These are phyloP conservation scores for Rhodophaea formosa DNA, from an alignment of 2,888 invertebrate genomes.

Conservation along the genomic window DNA sequence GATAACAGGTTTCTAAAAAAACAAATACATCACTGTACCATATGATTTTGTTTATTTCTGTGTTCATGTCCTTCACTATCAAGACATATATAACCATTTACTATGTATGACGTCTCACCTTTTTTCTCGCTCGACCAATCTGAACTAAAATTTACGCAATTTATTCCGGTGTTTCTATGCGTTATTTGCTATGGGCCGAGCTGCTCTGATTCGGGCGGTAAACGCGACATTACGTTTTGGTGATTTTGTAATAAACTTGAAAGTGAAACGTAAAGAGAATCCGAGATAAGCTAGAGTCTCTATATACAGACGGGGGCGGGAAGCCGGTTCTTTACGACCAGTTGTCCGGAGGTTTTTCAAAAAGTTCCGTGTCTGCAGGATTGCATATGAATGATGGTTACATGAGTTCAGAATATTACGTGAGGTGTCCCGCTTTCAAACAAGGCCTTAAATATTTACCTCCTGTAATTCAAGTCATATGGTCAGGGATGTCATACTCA, in stretches of 20 bases:
- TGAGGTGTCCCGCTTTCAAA: too few relatives aligned
- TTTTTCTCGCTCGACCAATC: slow-evolving; percentile 1
- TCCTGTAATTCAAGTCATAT: too few relatives aligned
- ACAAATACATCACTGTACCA: too few relatives aligned
- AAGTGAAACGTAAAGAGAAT: slow-evolving; percentile 4
- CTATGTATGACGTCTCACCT: too few relatives aligned
- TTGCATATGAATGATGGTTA: not conserved
- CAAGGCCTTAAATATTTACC: too few relatives aligned
- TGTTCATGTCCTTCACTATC: too few relatives aligned
- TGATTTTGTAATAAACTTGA: slow-evolving; percentile 17
- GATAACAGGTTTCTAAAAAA: too few relatives aligned
- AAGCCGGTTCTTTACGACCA: not conserved
- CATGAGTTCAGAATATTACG: too few relatives aligned
- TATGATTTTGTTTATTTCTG: too few relatives aligned
- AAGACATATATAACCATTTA: too few relatives aligned
- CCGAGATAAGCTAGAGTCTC: not conserved
- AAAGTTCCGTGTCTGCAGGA: not conserved
- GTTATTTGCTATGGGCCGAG: slow-evolving; percentile 20
- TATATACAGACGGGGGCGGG: not conserved
- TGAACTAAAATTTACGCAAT: slow-evolving; percentile 21
- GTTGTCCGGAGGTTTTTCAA: not conserved
- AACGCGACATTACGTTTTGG: slow-evolving; percentile 23
- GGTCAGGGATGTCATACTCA: too few relatives aligned
- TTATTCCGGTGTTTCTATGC: slow-evolving; percentile 24
- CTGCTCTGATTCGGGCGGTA: slow-evolving; percentile 30